Percentiles rank a stretch among this genome's conserved stretches.
Evolutionary conservation across 2,113 vertebrate species (phyloP).

Genomic region (Tachysurus vachellii): DNA sequence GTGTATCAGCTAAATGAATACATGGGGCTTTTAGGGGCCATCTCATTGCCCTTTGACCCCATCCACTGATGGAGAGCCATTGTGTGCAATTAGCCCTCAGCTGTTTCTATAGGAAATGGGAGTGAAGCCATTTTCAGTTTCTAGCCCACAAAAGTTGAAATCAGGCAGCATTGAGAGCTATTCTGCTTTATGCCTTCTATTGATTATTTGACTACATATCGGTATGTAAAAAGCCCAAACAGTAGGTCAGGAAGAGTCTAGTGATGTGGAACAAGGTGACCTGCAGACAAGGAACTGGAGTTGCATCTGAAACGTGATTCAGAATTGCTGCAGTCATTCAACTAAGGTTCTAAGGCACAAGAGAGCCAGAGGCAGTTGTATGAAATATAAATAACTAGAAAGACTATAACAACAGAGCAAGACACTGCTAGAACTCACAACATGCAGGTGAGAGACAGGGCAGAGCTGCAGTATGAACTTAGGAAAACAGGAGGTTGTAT

Average conservation of each 20-base stretch:
- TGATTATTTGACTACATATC: conserved; percentile 1
- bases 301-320: background rate
- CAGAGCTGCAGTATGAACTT: background rate
- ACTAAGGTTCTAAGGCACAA: background rate
- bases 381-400: conserved; percentile 8
- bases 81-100: conserved; percentile 8
- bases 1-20: background rate
- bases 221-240: background rate
- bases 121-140: background rate
- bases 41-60: background rate
- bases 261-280: background rate
- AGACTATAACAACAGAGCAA: background rate
- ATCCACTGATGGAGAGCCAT: background rate
- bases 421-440: background rate
- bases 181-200: conserved; percentile 1
- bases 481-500: background rate
- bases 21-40: background rate
- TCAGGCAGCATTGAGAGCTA: background rate
- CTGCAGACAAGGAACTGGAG: background rate
- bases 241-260: background rate
- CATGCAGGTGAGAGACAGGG: background rate
- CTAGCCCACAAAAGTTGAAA: background rate
- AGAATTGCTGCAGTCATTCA: background rate
- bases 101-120: conserved; percentile 7
- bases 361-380: background rate